phyloP scores from a whole-genome alignment of 2,113 vertebrate genomes.

The Carlito syrichta region DNA sequence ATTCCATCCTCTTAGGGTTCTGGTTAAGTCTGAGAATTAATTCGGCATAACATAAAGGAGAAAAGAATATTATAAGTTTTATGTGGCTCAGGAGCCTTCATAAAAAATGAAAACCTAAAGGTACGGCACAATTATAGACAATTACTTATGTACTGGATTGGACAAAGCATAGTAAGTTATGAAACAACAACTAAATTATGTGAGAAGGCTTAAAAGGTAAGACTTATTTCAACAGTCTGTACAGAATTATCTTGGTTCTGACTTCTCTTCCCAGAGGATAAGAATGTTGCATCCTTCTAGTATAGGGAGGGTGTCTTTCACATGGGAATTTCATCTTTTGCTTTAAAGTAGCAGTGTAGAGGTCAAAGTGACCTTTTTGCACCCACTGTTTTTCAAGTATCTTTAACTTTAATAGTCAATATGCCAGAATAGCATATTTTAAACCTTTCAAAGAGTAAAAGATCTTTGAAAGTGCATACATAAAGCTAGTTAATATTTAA shows the following conservation, averaged over 20 bases:
- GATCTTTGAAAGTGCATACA: constrained; percentile 50
- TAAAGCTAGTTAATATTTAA: constrained; percentile 63
- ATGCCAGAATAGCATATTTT: neutral
- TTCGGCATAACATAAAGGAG: neutral
- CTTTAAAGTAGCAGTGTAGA: neutral
- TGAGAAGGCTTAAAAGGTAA: neutral
- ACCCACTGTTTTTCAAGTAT: neutral
- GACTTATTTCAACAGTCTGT: neutral
- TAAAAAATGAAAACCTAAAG: neutral
- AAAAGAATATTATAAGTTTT: neutral
- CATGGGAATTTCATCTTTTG: neutral
- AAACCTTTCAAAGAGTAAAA: neutral
- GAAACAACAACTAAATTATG: neutral
- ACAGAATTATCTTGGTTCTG: neutral
- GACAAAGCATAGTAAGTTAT: neutral
- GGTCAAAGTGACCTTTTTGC: neutral
- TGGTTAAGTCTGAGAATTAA: neutral
- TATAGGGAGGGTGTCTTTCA: neutral
- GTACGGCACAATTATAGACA: neutral
- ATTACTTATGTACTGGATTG: neutral
- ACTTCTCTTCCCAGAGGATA: neutral
- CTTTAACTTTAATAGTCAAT: neutral
- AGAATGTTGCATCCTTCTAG: neutral
- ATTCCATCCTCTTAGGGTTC: neutral
- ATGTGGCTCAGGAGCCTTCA: neutral